phyloP scores from a whole-genome alignment of 1,140 invertebrate species.

The Colletes gigas region DNA sequence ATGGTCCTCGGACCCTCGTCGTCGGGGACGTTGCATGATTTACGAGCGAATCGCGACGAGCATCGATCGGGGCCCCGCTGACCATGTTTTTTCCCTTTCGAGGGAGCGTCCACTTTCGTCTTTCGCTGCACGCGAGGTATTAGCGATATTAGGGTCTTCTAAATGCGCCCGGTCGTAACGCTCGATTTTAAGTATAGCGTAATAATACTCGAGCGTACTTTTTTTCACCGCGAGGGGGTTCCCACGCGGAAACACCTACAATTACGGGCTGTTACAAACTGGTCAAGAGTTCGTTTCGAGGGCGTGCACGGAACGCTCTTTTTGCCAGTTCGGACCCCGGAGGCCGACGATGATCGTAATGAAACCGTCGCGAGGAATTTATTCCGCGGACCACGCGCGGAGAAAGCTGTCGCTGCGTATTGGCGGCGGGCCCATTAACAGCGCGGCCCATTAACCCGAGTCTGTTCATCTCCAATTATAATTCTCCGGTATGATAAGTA shows the following conservation, averaged over 20 bases:
- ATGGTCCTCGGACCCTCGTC: neutral
- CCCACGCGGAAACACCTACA: conserved; percentile 27
- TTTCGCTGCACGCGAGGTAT: neutral
- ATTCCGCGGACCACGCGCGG: neutral
- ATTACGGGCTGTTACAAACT: conserved; percentile 30
- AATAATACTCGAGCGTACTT: conserved; percentile 31
- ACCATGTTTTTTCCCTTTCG: neutral
- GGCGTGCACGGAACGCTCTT: neutral
- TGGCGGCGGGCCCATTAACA: neutral
- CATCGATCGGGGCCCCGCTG: conserved; percentile 31
- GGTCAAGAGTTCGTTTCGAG: conserved; percentile 7
- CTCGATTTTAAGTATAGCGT: conserved; percentile 7
- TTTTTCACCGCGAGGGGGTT: conserved; percentile 4
- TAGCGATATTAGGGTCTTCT: neutral
- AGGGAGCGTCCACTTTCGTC: conserved; percentile 17
- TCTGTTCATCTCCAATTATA: conserved; percentile 41
- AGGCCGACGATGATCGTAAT: neutral
- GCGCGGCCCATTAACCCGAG: conserved; percentile 24
- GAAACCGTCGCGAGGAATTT: neutral
- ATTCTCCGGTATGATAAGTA: conserved; percentile 16
- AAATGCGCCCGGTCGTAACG: neutral
- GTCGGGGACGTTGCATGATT: conserved; percentile 18
- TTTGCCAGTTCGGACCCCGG: neutral
- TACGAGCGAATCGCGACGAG: conserved; percentile 27
- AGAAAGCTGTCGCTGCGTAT: conserved; percentile 48